phyloP scores from a whole-genome alignment of 1,140 invertebrate species.

The silkworm (Bombyx mori) region ASM3026992v2 NC_085118.1:12553001-12553500 shows the following conservation, averaged over 20 bases:
- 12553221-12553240: constrained; percentile 18
- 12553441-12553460: too few species aligned
- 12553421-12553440: too few species aligned
- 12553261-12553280: too few species aligned
- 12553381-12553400: too few species aligned
- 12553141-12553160: constrained; percentile 17
- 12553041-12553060: too few species aligned
- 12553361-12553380: too few species aligned
- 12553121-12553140: constrained; percentile 11
- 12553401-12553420: too few species aligned
- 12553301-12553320: not conserved
- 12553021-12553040: too few species aligned
- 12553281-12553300: not conserved
- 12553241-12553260: constrained; percentile 6
- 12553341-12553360: too few species aligned
- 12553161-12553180: constrained; percentile 5
- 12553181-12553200: constrained; percentile 15
- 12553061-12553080: not conserved
- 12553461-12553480: too few species aligned
- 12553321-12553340: not conserved
- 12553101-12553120: not conserved
- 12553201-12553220: constrained; percentile 15
- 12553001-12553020: not conserved
- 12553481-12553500: too few species aligned
- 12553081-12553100: constrained; percentile 1